Evolutionary conservation across 2,797 vertebrate species (phyloP), one percentile per base, ranked within the genome.

Genomic region (Garrulus glandarius): DNA sequence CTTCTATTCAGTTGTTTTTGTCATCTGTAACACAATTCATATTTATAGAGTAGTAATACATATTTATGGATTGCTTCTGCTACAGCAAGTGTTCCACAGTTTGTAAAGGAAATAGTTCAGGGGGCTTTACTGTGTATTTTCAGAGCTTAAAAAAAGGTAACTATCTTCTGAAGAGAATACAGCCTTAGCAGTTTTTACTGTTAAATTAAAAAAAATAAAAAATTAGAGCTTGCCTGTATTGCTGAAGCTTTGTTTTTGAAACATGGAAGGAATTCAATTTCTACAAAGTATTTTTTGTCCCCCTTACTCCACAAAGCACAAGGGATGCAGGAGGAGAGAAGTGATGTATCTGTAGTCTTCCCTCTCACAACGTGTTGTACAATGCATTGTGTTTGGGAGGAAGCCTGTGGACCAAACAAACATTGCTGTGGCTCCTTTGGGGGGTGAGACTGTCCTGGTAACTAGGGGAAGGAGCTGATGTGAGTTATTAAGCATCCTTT

Each of bases 41-140:
- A 86, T 93, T 95, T 95, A 95, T 92, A 72, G 84, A 76, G 46
- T 44, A 64, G 39, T 92, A 70, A 94, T 93, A 49, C 77, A 60
- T 95, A 95, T 93, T 94, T 93, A 94, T 92, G 16, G 5, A 0
- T 94, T 82, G 17, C 36, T 84, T 89, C 55, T 75, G 74, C 76
- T 77, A 60, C 29, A 55, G 55, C 34, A 76, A 57, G 22, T 52
- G 29, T 95, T 74, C 44, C 8, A 52, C 44, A 49, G 17, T 75
- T 91, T 83, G n/a, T 65, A 53, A 41, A 36, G 72, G 75, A 95
- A 81, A 59, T 60, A 14, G 8, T 84, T 96, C 69, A 49, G 8
- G 30, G 36, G 21, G 23, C 32, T 92, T 32, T 90, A 20, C 18
- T 59, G 11, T 43, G 30, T 84, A 39, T 84, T 89, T 86, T 81